Evolutionary conservation across 30 jellyfish, hydroid and myxozoan genomes (phyloP).

Genomic region (Aurelia sp.): DNA sequence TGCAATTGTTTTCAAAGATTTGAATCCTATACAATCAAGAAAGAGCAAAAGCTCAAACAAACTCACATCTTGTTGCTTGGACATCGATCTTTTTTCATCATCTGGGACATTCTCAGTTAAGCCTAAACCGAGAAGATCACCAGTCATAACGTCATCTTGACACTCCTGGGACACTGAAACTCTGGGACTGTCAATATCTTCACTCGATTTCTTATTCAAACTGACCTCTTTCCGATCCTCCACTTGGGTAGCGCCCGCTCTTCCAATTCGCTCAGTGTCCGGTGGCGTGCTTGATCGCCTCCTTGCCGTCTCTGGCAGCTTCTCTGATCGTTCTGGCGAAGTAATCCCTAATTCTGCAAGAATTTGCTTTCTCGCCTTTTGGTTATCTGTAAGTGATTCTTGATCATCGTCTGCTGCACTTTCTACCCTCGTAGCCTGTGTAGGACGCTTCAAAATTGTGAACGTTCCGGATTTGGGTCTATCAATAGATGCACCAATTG

Average conservation of each 20-base stretch:
- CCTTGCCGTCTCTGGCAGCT: background rate
- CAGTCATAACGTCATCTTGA: slow-evolving; percentile 18
- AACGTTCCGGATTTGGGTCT: slow-evolving; percentile 7
- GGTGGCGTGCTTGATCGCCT: background rate
- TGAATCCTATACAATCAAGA: no score
- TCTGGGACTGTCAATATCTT: no score
- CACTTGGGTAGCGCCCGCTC: background rate
- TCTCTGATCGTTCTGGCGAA: background rate
- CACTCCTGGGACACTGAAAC: background rate
- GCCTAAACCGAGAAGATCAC: slow-evolving; percentile 33
- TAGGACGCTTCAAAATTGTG: slow-evolving; percentile 39
- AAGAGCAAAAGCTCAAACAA: no score
- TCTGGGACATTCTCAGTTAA: background rate
- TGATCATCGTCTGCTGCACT: slow-evolving; percentile 12
- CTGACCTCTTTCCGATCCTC: no score
- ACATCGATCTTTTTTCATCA: background rate
- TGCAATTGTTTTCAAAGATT: no score
- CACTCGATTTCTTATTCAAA: background rate
- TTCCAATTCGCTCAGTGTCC: background rate
- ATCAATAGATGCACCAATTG: background rate
- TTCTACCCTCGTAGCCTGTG: background rate
- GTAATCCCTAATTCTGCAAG: slow-evolving; percentile 15
- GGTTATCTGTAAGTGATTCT: background rate
- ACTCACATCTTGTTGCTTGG: slow-evolving; percentile 1
- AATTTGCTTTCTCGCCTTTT: slow-evolving; percentile 10